Percentiles rank a stretch among this genome's conserved stretches.
Evolutionary conservation across 2,113 vertebrate species (phyloP).

Genomic region (Leptodactylus fuscus): DNA sequence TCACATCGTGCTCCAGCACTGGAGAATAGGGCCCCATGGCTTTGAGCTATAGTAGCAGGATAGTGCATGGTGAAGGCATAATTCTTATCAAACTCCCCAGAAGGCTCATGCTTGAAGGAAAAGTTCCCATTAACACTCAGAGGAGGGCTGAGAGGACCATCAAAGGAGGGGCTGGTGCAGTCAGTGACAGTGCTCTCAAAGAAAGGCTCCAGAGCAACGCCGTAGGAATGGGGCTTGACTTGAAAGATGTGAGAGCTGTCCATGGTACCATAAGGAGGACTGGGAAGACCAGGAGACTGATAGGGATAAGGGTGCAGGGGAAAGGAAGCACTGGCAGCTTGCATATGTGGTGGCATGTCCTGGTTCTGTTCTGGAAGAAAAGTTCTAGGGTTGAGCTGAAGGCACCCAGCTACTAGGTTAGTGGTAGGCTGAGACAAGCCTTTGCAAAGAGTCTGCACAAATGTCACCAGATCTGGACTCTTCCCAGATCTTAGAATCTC

Average conservation of each 20-base stretch:
- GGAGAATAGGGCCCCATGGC: constrained; percentile 81
- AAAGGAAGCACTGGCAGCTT: constrained; percentile 77
- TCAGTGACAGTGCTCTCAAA: constrained; percentile 90
- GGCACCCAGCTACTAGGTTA: constrained; percentile 94
- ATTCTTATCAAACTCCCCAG: constrained; percentile 89
- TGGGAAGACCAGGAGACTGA: constrained; percentile 93
- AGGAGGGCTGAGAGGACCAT: constrained; percentile 94
- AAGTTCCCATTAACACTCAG: constrained; percentile 98
- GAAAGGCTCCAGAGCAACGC: constrained; percentile 86
- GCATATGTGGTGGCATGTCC: constrained; percentile 85
- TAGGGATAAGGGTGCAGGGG: constrained; percentile 86
- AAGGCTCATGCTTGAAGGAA: constrained; percentile 93
- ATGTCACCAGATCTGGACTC: constrained; percentile 93
- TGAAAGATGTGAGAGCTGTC: constrained; percentile 97
- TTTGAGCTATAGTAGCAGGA: constrained; percentile 77
- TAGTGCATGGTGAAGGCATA: constrained; percentile 95
- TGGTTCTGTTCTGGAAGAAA: constrained; percentile 94
- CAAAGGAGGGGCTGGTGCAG: constrained; percentile 87
- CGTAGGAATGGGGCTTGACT: constrained; percentile 84
- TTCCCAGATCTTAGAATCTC: constrained; percentile 95
- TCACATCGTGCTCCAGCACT: constrained; percentile 83
- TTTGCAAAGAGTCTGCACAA: constrained; percentile 97
- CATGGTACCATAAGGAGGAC: constrained; percentile 95
- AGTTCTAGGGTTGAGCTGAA: constrained; percentile 95
- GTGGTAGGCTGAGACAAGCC: constrained; percentile 98